Conservation (phyloP, 1,140 invertebrate genomes). For the Paracyclopina nana region DNA sequence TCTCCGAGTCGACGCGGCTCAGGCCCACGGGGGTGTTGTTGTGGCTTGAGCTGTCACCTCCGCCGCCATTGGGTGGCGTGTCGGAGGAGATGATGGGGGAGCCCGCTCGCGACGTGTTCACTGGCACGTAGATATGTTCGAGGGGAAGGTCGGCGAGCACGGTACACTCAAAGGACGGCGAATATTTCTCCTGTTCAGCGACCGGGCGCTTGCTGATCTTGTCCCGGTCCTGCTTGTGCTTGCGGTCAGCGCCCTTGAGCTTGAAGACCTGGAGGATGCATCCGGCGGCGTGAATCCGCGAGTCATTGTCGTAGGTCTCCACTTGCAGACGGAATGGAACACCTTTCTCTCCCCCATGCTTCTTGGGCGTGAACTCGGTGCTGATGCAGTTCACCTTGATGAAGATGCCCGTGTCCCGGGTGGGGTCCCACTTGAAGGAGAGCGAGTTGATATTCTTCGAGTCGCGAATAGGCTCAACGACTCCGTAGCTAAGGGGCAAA, state of each 20-base stretch:
- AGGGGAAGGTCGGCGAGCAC: constrained; percentile 48
- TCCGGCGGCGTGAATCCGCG: constrained; percentile 64
- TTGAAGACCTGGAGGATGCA: constrained; percentile 81
- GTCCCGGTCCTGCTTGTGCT: constrained; percentile 90
- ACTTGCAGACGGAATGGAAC: constrained; percentile 89
- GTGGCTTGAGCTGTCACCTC: background rate
- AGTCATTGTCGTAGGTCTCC: constrained; percentile 29
- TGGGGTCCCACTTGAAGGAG: constrained; percentile 84
- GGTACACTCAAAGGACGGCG: constrained; percentile 85
- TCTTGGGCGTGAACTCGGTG: constrained; percentile 92
- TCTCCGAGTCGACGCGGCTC: background rate
- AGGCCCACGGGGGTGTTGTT: background rate
- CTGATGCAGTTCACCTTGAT: constrained; percentile 91
- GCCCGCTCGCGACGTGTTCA: constrained; percentile 10
- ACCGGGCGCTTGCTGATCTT: constrained; percentile 70
- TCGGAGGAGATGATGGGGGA: background rate
- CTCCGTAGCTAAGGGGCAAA: constrained; percentile 75
- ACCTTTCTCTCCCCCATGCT: constrained; percentile 92
- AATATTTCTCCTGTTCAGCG: constrained; percentile 77
- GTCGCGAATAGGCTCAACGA: constrained; percentile 58
- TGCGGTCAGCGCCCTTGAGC: constrained; percentile 56
- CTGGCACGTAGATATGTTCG: constrained; percentile 17
- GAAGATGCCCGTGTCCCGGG: constrained; percentile 82
- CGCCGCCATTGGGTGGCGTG: background rate
- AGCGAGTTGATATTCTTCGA: constrained; percentile 50